These are phyloP conservation scores for Porites lutea DNA, from an alignment of 64 coral and sea anemone genomes.

Conservation along the genomic window DNA sequence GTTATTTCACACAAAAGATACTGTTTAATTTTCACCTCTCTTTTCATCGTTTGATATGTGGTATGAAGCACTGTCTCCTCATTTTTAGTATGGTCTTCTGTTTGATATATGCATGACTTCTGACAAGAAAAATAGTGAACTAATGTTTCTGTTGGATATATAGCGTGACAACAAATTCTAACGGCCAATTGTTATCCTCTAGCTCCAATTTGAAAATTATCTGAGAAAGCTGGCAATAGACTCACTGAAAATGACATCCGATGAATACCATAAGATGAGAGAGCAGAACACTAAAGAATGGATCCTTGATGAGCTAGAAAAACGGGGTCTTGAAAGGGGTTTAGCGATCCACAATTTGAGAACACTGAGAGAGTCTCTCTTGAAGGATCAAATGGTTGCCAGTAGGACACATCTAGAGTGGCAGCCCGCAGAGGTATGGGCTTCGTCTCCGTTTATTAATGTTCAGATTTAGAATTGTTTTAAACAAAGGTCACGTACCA, in stretches of 20 bases:
- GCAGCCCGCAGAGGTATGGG: slow-evolving; percentile 28
- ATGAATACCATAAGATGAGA: slow-evolving; percentile 25
- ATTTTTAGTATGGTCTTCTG: too few relatives aligned
- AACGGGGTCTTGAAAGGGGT: not conserved
- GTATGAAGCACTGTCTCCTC: too few relatives aligned
- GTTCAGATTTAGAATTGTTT: too few relatives aligned
- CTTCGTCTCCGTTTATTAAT: not conserved
- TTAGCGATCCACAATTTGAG: not conserved
- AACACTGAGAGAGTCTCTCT: not conserved
- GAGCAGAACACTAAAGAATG: not conserved
- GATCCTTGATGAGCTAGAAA: slow-evolving; percentile 15
- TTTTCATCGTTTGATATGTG: too few relatives aligned
- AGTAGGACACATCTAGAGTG: slow-evolving; percentile 22
- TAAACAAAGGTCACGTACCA: too few relatives aligned
- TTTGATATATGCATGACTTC: too few relatives aligned
- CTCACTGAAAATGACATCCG: not conserved
- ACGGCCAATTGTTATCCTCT: not conserved
- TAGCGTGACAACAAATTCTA: too few relatives aligned
- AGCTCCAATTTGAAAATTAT: slow-evolving; percentile 33
- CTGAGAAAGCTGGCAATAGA: slow-evolving; percentile 42
- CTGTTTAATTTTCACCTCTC: too few relatives aligned
- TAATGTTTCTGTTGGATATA: too few relatives aligned
- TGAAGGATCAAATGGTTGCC: not conserved
- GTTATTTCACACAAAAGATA: too few relatives aligned
- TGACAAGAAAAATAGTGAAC: too few relatives aligned